phyloP scores from a whole-genome alignment of 2,113 vertebrate species.

The Sinosuthora webbiana region DNA sequence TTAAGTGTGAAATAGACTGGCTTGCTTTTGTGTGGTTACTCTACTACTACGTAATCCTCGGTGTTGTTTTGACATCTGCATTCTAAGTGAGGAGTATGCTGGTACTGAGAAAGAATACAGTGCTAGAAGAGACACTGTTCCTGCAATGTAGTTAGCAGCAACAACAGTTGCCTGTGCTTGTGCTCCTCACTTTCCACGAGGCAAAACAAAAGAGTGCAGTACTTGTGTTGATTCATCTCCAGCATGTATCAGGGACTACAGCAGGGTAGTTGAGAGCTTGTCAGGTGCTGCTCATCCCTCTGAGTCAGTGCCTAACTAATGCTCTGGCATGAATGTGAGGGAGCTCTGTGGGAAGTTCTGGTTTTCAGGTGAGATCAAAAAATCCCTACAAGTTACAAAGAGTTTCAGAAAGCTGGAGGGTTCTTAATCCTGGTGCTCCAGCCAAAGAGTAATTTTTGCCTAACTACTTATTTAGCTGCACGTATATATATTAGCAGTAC shows the following conservation, averaged over 20 bases:
- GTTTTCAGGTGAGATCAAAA: neutral
- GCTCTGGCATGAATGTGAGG: neutral
- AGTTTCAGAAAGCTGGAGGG: neutral
- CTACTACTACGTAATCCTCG: neutral
- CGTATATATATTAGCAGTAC: rapidly evolving
- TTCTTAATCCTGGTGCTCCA: neutral
- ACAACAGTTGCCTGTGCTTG: neutral
- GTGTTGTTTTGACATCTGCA: neutral
- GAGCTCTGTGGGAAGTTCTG: neutral
- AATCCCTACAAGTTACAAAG: neutral
- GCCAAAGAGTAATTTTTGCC: neutral
- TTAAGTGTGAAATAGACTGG: neutral
- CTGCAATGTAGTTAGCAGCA: neutral
- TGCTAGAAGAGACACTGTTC: neutral
- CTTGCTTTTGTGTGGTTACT: neutral
- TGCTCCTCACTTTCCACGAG: neutral
- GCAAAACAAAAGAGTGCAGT: neutral
- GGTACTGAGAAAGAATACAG: neutral
- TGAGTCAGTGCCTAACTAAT: neutral
- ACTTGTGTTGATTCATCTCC: neutral
- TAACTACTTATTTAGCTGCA: neutral
- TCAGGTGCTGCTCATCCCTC: neutral
- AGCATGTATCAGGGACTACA: neutral
- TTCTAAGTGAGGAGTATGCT: neutral
- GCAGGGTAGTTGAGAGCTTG: neutral